Evolutionary conservation across 2,888 invertebrate species (phyloP).

Genomic region (Pammene aurita): DNA sequence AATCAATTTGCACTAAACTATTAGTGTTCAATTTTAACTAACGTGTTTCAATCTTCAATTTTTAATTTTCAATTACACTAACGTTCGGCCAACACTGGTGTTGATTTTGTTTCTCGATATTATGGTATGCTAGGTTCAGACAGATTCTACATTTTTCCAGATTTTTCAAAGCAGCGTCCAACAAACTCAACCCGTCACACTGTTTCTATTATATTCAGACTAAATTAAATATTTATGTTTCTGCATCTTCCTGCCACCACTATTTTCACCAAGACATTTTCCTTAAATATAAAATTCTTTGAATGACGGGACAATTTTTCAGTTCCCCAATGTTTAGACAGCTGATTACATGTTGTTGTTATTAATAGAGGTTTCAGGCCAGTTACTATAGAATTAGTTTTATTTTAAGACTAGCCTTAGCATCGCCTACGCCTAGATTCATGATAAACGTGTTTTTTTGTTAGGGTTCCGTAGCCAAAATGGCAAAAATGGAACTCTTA

Average conservation of each 20-base stretch:
- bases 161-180: too few species aligned
- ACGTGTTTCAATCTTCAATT: too few species aligned
- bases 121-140: too few species aligned
- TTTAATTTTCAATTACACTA: too few species aligned
- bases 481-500: too few species aligned
- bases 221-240: neutral
- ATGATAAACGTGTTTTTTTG: constrained; percentile 30
- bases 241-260: constrained; percentile 11
- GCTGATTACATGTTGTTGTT: constrained; percentile 31
- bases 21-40: too few species aligned
- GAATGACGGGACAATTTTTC: constrained; percentile 12
- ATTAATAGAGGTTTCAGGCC: constrained; percentile 22
- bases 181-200: neutral
- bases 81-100: too few species aligned
- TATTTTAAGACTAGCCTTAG: constrained; percentile 37
- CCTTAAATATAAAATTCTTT: constrained; percentile 6
- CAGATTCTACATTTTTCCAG: too few species aligned
- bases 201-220: neutral
- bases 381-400: constrained; percentile 37
- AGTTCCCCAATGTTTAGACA: constrained; percentile 31
- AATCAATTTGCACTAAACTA: too few species aligned
- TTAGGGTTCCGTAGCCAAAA: too few species aligned
- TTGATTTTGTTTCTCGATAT: too few species aligned
- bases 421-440: constrained; percentile 35
- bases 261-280: constrained; percentile 19